phyloP scores from a whole-genome alignment of 2,888 invertebrate genomes.

The Laothoe populi region DNA sequence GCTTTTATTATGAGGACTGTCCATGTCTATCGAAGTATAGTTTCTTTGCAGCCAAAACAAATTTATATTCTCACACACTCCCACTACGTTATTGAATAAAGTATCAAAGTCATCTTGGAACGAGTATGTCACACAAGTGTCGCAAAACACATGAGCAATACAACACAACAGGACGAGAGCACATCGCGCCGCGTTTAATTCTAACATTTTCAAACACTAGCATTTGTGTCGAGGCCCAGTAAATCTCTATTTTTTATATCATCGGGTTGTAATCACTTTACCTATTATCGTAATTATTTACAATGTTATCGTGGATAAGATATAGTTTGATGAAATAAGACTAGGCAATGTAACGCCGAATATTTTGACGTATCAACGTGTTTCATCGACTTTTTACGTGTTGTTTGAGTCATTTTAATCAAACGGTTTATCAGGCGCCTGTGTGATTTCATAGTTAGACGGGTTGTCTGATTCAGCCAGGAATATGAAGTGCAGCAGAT shows the following conservation, averaged over 20 bases:
- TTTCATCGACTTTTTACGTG: slow-evolving; percentile 26
- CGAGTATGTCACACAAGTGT: slow-evolving; percentile 50
- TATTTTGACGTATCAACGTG: slow-evolving; percentile 27
- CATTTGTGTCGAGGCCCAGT: slow-evolving; percentile 22
- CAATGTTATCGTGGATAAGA: slow-evolving; percentile 36
- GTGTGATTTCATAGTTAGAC: not conserved
- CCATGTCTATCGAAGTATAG: slow-evolving; percentile 42
- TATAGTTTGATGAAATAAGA: slow-evolving; percentile 31
- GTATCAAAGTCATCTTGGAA: slow-evolving; percentile 52
- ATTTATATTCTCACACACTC: slow-evolving; percentile 39
- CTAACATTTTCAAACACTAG: slow-evolving; percentile 20
- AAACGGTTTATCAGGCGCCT: not conserved
- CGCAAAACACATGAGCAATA: not conserved
- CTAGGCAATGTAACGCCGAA: slow-evolving; percentile 27
- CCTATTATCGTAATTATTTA: slow-evolving; percentile 33
- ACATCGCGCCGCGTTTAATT: slow-evolving; percentile 5
- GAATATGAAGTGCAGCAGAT: not conserved
- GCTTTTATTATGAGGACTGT: slow-evolving; percentile 44
- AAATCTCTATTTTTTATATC: slow-evolving; percentile 27
- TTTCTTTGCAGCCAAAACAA: slow-evolving; percentile 46
- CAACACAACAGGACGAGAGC: not conserved
- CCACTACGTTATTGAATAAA: slow-evolving; percentile 44
- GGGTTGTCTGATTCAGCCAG: not conserved
- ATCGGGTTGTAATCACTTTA: slow-evolving; percentile 28
- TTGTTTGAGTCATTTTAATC: slow-evolving; percentile 11